Evolutionary conservation across 2,113 vertebrate species (phyloP), one percentile per base, ranked within the genome.

Genomic region (Steatornis caripensis): DNA sequence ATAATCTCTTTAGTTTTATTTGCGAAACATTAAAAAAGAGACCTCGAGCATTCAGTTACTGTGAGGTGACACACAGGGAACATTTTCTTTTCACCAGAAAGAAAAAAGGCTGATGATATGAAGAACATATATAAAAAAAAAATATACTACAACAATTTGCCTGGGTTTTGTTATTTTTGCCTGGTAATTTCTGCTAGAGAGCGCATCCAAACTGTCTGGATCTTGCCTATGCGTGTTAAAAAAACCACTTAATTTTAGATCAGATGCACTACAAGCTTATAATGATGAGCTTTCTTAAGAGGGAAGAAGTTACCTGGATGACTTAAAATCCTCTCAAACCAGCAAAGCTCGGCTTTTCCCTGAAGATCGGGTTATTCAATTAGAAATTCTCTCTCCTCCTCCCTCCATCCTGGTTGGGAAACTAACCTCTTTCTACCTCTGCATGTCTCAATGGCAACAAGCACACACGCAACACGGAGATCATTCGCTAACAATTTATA

Each of bases 1-100:
- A 45, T 87, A 86, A 94, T 36, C 75, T 39, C 64, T 82, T 89
- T 23, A 54, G 34, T 55, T 96, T 96, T 80, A 79, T 90, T 94
- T 92, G 90, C 83, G 76, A 96, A 76, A 36, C 41, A 78, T 55
- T 87, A 65, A 80, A 90, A 90, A 77, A 85, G 66, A 88, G 57
- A 89, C 34, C 48, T 65, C 0, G 0, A 93, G 96, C 12, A 27
- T 43, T 76, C 10, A 4, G 45, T 36, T 85, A 68, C 71, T 68
- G 37, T n/a, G 43, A 93, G 21, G 41, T 43, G 82, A 88, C 61
- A 51, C 14, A 87, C 0, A 61, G 8, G 12, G 32, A 87, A 36
- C 16, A 3, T 8, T 22, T 19, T 34, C 39, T 51, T 60, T 49
- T 14, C 8, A 6, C 13, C 51, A 60, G 12, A 1, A 1, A 87